Percentiles rank a stretch among this genome's conserved stretches.
These are phyloP conservation scores for Iguana delicatissima DNA, from an alignment of 2,797 vertebrate species.

Conservation along the genomic window DNA sequence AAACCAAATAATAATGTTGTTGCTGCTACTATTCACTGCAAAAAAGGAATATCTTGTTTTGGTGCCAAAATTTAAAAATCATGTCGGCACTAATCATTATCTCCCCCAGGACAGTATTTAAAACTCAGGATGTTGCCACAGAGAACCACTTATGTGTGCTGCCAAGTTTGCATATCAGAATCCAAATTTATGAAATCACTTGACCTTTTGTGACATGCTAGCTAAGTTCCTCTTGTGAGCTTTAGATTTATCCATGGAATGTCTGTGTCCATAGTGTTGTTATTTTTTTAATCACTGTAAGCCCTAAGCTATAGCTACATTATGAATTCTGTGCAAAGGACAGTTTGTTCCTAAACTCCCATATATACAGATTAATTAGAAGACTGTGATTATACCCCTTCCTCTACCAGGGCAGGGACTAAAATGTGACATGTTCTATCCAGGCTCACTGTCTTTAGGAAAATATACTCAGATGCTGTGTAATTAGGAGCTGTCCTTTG, in stretches of 20 bases:
- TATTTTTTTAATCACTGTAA: neutral
- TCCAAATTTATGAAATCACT: neutral
- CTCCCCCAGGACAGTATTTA: neutral
- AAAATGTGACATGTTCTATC: conserved; percentile 15
- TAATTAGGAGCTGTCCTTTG: neutral
- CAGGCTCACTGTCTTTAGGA: neutral
- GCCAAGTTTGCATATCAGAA: neutral
- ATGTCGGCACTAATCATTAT: neutral
- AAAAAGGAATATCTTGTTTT: neutral
- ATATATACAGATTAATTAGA: conserved; percentile 2
- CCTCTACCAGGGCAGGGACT: conserved; percentile 10
- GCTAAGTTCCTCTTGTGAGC: conserved; percentile 2
- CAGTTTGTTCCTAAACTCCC: conserved; percentile 12
- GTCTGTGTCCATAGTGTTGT: neutral
- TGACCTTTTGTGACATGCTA: conserved; percentile 15
- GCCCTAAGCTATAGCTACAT: neutral
- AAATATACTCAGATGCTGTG: neutral
- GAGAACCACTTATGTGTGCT: neutral
- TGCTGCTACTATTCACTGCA: neutral
- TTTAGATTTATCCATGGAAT: neutral
- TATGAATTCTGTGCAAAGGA: conserved; percentile 7
- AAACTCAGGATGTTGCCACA: neutral
- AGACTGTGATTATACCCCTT: conserved; percentile 3
- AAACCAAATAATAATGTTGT: neutral
- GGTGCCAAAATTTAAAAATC: neutral